A percentile compares a stretch with the other conserved stretches of the same genome.
Evolutionary conservation across 2,797 vertebrate genomes (phyloP).

Genomic region (Rhynchotus rufescens): DNA sequence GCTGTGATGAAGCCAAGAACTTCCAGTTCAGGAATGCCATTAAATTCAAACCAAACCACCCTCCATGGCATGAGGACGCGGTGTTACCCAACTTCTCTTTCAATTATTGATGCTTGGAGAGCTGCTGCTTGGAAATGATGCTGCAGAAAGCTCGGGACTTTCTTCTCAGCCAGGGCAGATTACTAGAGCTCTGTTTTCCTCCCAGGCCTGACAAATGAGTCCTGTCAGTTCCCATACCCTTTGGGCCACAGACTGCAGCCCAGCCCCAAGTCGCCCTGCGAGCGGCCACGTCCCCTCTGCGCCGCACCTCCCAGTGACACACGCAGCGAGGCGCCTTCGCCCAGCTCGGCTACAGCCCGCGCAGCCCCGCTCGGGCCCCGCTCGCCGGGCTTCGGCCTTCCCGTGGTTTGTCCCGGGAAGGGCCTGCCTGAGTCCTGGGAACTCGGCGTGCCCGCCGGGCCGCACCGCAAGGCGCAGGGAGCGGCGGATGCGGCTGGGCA

Average conservation of each 20-base stretch:
- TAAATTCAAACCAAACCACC: background rate
- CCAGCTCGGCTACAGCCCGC: background rate
- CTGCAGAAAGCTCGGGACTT: rapidly evolving
- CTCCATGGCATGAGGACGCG: rapidly evolving
- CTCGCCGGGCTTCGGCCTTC: background rate
- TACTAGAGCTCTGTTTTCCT: rapidly evolving
- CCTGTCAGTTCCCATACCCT: background rate
- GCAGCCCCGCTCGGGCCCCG: background rate
- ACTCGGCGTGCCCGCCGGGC: background rate
- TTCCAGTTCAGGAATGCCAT: background rate
- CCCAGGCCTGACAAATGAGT: background rate
- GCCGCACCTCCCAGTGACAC: background rate
- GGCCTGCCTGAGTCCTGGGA: background rate
- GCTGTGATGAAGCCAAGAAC: background rate
- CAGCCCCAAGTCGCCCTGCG: background rate
- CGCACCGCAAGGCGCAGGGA: background rate
- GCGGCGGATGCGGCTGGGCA: conserved; percentile 2
- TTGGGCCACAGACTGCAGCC: background rate
- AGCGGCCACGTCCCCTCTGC: background rate
- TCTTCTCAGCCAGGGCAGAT: background rate
- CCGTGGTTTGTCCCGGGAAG: background rate
- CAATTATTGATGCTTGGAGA: background rate
- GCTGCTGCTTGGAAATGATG: background rate
- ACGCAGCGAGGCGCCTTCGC: rapidly evolving
- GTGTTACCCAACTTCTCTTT: background rate